These are phyloP conservation scores for Lucinisca nassula DNA, from an alignment of 2,888 invertebrate genomes.

Conservation along the genomic window DNA sequence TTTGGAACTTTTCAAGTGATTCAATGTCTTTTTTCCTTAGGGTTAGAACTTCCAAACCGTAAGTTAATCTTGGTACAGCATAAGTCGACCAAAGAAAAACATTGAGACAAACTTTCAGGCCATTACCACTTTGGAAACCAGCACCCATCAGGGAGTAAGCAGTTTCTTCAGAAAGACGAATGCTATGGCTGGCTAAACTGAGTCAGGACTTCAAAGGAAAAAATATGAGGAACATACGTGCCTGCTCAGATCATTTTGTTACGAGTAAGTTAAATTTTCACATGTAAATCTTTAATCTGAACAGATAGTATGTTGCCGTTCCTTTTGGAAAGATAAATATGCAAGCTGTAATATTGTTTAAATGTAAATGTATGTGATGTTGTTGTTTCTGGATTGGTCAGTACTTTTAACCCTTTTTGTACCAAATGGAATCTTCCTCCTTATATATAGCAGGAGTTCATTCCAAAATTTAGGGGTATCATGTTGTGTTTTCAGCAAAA, in stretches of 20 bases:
- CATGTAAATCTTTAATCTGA: neutral
- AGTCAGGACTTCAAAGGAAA: slow-evolving; percentile 30
- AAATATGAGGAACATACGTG: slow-evolving; percentile 23
- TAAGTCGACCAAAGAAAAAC: too few species aligned
- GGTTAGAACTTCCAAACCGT: too few species aligned
- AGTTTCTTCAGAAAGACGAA: slow-evolving; percentile 12
- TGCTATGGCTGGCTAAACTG: slow-evolving; percentile 32
- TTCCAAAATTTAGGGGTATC: too few species aligned
- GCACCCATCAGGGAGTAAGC: too few species aligned
- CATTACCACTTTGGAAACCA: too few species aligned
- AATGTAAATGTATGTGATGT: neutral
- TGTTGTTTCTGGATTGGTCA: neutral
- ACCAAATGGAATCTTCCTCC: too few species aligned
- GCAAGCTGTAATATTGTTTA: neutral
- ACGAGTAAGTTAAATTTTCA: neutral
- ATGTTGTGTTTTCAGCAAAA: too few species aligned
- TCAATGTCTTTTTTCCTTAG: too few species aligned
- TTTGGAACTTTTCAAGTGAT: too few species aligned
- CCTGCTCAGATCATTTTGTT: slow-evolving; percentile 35
- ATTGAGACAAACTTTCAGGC: too few species aligned
- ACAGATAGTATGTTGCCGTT: neutral
- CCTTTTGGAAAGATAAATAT: neutral
- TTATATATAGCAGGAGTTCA: too few species aligned
- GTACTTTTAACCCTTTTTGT: neutral
- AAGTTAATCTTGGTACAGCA: too few species aligned